Evolutionary conservation across 2,797 vertebrate genomes (phyloP), one percentile per base, ranked within the genome.

Genomic region (Poeciliopsis paucimaculata): DNA sequence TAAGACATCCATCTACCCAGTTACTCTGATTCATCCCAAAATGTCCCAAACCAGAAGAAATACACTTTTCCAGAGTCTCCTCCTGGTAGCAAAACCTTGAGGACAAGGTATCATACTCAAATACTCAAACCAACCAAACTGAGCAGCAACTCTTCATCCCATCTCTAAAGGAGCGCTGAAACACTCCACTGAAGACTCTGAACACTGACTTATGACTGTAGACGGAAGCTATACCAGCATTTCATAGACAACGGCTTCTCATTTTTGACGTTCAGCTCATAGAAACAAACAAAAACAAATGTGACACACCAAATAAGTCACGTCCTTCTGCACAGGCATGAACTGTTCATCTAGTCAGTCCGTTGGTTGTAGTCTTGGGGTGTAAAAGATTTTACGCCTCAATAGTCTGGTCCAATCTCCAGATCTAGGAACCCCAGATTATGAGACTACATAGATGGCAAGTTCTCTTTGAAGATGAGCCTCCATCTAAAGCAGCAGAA

Each of bases 391-490:
- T 64, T 64, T 64, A 64, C 2, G 16, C 16, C 34, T 34, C 62
- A 64, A 34, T 36, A 64, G 16, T 36, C 31, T 18, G 62, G 34
- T 20, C 62, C 31, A 64, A 34, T 20, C 31, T 62, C n/a, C 28
- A 62, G 31, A 34, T 62, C 20, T 66, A 9, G 6, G 23, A 45
- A 2, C n/a, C 78, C 41, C 8, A 36, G 36, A 66, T 36, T 75
- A 73, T 31, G 45, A 77, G 70, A 36, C 36, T 53, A 53, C 1
- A 53, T 26, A 73, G 41, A 76, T 4, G 4, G 66, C 53, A 79
- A 72, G 51, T 53, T 75, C 0, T 31, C 73, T 82, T 83, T 83
- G 72, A 90, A 88, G 79, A 10, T 15, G 45, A 82, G 66, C 79
- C 28, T 71, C 51, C 0, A 13, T 55, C 18, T 70, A 34, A 49